A percentile compares a stretch with the other conserved stretches of the same genome.
phyloP scores from a whole-genome alignment of 2,888 invertebrate genomes.

The Rhagonycha fulva region DNA sequence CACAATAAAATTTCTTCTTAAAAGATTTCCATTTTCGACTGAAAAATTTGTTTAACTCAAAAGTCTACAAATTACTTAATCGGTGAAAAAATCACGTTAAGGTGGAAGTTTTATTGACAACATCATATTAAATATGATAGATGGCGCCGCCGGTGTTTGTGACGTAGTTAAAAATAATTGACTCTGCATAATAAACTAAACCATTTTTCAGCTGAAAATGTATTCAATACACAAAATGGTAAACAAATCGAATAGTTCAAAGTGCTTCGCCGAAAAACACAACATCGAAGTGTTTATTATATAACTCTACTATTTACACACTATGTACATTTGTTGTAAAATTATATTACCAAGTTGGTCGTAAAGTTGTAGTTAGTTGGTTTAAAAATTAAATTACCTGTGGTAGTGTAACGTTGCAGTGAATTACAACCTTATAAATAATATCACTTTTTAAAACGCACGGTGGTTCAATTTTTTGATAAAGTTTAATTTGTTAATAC shows the following conservation, averaged over 20 bases:
- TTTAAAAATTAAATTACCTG: background rate
- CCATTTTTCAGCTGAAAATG: background rate
- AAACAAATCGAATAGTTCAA: background rate
- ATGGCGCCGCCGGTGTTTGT: background rate
- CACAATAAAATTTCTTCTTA: conserved; percentile 8
- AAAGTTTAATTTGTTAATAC: conserved; percentile 25
- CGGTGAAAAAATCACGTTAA: background rate
- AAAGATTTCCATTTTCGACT: background rate
- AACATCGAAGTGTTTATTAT: background rate
- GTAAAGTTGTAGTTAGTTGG: background rate
- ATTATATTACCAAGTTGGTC: conserved; percentile 20
- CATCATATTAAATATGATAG: background rate
- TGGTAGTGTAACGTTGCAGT: background rate
- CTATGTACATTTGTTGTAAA: conserved; percentile 22
- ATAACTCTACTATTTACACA: conserved; percentile 24
- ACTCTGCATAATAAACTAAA: background rate
- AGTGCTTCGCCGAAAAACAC: background rate
- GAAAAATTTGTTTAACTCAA: background rate
- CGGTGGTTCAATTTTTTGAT: conserved; percentile 6
- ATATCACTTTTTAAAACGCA: conserved; percentile 25
- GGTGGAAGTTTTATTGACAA: background rate
- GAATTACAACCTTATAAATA: conserved; percentile 16
- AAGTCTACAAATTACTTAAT: background rate
- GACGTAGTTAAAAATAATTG: background rate
- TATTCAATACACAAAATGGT: background rate